Evolutionary conservation across 1,140 invertebrate species (phyloP).

Genomic region (Drosophila watanabei): DNA sequence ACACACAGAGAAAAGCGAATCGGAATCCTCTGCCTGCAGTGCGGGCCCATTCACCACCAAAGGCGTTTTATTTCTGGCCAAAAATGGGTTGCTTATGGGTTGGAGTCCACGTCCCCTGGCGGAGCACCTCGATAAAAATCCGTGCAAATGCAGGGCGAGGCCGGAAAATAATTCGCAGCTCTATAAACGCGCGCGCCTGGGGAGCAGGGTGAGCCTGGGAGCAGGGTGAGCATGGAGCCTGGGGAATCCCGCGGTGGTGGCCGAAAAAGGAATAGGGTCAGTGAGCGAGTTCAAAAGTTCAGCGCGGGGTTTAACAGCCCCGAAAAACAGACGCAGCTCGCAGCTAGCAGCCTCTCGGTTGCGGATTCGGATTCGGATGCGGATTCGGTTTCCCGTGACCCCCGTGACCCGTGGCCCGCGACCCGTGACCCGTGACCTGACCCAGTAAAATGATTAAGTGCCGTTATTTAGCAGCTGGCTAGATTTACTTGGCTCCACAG

Average conservation of each 20-base stretch:
- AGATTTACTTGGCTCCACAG: conserved; percentile 39
- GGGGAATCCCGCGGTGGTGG: neutral
- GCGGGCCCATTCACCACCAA: neutral
- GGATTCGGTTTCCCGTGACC: conserved; percentile 8
- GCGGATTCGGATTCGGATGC: conserved; percentile 6
- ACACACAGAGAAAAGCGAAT: conserved; percentile 44
- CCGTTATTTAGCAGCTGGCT: conserved; percentile 68
- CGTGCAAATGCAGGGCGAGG: conserved; percentile 56
- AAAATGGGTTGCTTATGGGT: neutral
- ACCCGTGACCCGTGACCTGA: conserved; percentile 53
- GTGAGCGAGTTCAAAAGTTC: conserved; percentile 80
- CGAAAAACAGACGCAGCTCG: conserved; percentile 25
- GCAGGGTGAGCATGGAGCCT: neutral
- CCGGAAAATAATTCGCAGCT: conserved; percentile 63
- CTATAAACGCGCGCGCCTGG: conserved; percentile 48
- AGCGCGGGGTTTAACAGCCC: conserved; percentile 61
- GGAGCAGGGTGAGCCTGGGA: conserved; percentile 1
- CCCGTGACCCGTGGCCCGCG: conserved; percentile 37
- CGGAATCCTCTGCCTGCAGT: conserved; percentile 1
- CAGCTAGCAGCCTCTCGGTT: conserved; percentile 3
- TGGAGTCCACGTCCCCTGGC: neutral
- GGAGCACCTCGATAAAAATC: conserved; percentile 70
- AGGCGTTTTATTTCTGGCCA: conserved; percentile 23
- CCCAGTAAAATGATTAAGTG: conserved; percentile 79
- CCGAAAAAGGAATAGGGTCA: conserved; percentile 60